Conservation (phyloP, 2,797 vertebrate species). For the Lagocephalus sceleratus region DNA sequence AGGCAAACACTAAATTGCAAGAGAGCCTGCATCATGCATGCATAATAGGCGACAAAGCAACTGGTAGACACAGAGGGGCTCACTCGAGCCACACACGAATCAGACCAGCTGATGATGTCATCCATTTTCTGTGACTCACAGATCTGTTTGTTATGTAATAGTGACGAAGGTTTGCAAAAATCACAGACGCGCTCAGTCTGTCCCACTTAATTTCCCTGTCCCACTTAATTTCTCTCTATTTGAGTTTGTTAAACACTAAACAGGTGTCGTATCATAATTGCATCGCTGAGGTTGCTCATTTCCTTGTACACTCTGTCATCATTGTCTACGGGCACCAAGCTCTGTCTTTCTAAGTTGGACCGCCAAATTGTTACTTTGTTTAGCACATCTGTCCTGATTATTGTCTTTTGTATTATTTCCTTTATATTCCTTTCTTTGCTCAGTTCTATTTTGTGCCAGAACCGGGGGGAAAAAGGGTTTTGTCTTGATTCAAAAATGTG, state of each 20-base stretch:
- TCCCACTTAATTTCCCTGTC: conserved; percentile 12
- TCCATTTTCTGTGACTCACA: conserved; percentile 54
- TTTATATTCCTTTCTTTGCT: no score
- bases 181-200: conserved; percentile 44
- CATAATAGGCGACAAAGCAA: conserved; percentile 11
- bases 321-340: no score
- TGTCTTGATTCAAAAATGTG: no score
- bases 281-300: no score
- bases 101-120: conserved; percentile 49
- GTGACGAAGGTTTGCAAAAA: conserved; percentile 64
- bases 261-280: conserved; percentile 20
- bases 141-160: conserved; percentile 69
- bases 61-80: conserved; percentile 19
- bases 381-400: no score
- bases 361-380: no score
- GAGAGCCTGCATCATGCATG: not conserved
- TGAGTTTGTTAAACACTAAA: not conserved
- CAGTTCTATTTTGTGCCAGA: no score
- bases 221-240: conserved; percentile 18
- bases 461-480: no score
- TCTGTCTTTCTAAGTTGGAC: no score
- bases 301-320: no score
- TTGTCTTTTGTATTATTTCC: no score
- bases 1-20: conserved; percentile 12
- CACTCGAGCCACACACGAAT: conserved; percentile 42